Evolutionary conservation across 2,888 invertebrate species (phyloP).

Genomic region (Priocnemis perturbator): DNA sequence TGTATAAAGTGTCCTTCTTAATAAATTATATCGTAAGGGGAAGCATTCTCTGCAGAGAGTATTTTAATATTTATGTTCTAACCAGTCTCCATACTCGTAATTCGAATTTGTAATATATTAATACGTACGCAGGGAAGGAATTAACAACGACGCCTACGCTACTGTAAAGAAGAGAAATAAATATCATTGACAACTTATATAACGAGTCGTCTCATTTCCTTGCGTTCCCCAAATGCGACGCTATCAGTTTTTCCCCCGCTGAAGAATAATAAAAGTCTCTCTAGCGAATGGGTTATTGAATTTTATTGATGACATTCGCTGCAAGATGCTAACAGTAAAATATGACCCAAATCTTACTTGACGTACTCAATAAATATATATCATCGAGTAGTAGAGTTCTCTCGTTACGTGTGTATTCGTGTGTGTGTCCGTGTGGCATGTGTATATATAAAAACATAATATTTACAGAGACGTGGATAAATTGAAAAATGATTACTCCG

Average conservation of each 20-base stretch:
- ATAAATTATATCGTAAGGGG: conserved; percentile 32
- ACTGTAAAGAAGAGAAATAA: conserved; percentile 46
- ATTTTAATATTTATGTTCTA: conserved; percentile 52
- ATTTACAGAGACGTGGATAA: conserved; percentile 62
- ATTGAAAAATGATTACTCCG: conserved; percentile 59
- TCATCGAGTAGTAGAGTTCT: conserved; percentile 58
- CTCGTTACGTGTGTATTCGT: conserved; percentile 12
- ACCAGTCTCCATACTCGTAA: conserved; percentile 28
- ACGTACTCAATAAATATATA: conserved; percentile 72
- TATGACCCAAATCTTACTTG: conserved; percentile 69
- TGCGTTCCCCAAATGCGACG: neutral
- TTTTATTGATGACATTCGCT: conserved; percentile 71
- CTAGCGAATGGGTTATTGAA: conserved; percentile 63
- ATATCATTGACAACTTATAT: no score
- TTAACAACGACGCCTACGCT: conserved; percentile 50
- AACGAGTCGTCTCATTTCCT: no score
- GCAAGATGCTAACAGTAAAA: conserved; percentile 71
- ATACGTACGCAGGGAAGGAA: conserved; percentile 48
- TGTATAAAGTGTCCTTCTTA: conserved; percentile 44
- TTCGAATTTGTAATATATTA: conserved; percentile 59
- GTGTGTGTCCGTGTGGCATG: conserved; percentile 35
- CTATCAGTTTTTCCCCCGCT: neutral
- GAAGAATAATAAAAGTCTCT: conserved; percentile 49
- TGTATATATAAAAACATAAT: conserved; percentile 65
- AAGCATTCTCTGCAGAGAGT: conserved; percentile 41